phyloP scores from a whole-genome alignment of 2,113 vertebrate species.

The Parus major region DNA sequence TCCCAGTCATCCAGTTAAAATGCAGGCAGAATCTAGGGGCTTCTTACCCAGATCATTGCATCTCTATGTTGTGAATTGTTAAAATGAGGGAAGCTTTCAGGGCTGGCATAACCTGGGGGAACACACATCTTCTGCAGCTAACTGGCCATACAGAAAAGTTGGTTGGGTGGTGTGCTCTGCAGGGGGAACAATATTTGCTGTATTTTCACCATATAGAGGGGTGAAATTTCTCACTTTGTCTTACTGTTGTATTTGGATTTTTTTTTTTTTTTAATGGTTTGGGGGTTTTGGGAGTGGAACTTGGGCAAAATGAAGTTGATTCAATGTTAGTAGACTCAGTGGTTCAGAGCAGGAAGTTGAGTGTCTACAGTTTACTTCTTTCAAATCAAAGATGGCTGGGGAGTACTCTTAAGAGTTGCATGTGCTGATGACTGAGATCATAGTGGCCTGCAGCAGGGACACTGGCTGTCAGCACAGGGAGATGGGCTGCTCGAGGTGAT shows the following conservation, averaged over 20 bases:
- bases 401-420: accelerated
- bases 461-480: background rate
- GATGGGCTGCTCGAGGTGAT: background rate
- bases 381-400: background rate
- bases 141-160: background rate
- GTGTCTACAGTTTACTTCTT: background rate
- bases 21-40: background rate
- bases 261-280: background rate
- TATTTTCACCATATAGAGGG: background rate
- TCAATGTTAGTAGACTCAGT: background rate
- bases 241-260: background rate
- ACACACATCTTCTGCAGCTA: background rate
- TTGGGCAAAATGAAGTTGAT: background rate
- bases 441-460: background rate
- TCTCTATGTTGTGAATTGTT: background rate
- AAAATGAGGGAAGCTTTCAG: background rate
- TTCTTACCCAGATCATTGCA: background rate
- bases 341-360: background rate
- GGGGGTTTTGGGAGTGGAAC: background rate
- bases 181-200: background rate
- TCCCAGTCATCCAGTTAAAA: background rate
- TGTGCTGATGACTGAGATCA: background rate
- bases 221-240: background rate
- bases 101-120: background rate
- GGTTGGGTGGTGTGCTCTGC: background rate